Evolutionary conservation across 2,888 invertebrate species (phyloP), one percentile per base, ranked within the genome.

Genomic region (Drosophila mayaguana): DNA sequence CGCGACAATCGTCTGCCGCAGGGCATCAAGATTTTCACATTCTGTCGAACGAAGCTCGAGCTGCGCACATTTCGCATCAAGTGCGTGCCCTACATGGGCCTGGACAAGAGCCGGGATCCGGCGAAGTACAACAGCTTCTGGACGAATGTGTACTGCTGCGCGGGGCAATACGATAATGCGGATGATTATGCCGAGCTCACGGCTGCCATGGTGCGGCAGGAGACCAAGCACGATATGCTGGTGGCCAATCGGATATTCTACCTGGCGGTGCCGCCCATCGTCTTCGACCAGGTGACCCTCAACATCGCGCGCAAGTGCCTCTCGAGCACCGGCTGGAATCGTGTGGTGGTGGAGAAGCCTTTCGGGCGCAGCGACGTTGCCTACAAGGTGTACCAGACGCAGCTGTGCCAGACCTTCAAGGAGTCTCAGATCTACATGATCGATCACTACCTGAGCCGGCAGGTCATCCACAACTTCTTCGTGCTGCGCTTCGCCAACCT

Each of bases 401-500:
- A 72, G 7, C 74, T 87, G 3, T 85, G 88, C 18, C 79, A 81
- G 56, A 68, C 69, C 2, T 89, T 83, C 28, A 77, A 63, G 66
- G 90, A 87, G 67, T 66, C 81, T 1, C 83, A 87, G 45, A 88
- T 87, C 59, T 87, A 74, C 28, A 63, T 86, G 72, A 86, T 89
- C 6, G 89, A 86, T 28, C 85, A 88, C 7, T 80, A 67, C 12
- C 20, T 86, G 1, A 88, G 81, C 60, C 78, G 70, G 16, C 54
- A 69, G 22, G 67, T 89, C 1, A 53, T 88, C 7, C 83, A 85
- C 14, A 88, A 74, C 20, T 42, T 80, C 14, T 53, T 88, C 18
- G 85, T 75, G 0, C 25, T 89, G 20, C 89, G 85, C 6, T 86
- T 78, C 25, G 70, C 75, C 16, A 86, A 86, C 51, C 59, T 56